Evolutionary conservation across 2,888 invertebrate species (phyloP), one percentile per base, ranked within the genome.

Genomic region (Shargacucullia verbasci): DNA sequence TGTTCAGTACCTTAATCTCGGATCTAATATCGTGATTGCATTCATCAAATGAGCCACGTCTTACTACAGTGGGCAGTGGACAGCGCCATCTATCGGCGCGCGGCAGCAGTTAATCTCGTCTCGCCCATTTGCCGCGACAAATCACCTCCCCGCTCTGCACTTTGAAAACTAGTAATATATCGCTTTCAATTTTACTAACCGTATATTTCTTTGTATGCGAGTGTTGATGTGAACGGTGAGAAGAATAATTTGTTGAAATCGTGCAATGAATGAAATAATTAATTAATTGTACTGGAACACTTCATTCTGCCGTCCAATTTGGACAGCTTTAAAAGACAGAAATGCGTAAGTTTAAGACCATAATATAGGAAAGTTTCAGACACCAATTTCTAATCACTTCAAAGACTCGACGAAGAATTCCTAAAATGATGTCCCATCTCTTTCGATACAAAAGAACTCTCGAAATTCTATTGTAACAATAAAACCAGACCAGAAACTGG

Each of bases 101-200:
- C 40, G 56, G 31, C 49, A 41, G 64, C 62, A 69, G 72, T 76
- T 74, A 73, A 77, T 77, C 72, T 66, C 75, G 68, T 47, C 55
- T 50, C 70, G 62, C 52, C 68, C 77, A 76, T 76, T 77, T 72
- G 55, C 39, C 56, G 55, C 70, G 77, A 76, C 77, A 74, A 76
- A 77, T 76, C 65, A 65, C 70, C 60, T 53, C 52, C 54, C 52
- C 40, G 57, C 52, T 76, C 70, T 70, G 50, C 59, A 59, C 55
- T 50, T 27, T 60, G 60, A 69, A 73, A 74, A 73, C 62, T 67
- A 46, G 54, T 61, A 73, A 75, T 59, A 41, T 76, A 75, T 75
- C 57, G 67, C 70, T 75, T 73, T 73, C 76, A 75, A 73, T 75
- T 76, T 73, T 53, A 61, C 54, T 61, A 25, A 54, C 48, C 38